Evolutionary conservation across 2,888 invertebrate genomes (phyloP), one percentile per base, ranked within the genome.

Genomic region (Colostygia pectinataria): DNA sequence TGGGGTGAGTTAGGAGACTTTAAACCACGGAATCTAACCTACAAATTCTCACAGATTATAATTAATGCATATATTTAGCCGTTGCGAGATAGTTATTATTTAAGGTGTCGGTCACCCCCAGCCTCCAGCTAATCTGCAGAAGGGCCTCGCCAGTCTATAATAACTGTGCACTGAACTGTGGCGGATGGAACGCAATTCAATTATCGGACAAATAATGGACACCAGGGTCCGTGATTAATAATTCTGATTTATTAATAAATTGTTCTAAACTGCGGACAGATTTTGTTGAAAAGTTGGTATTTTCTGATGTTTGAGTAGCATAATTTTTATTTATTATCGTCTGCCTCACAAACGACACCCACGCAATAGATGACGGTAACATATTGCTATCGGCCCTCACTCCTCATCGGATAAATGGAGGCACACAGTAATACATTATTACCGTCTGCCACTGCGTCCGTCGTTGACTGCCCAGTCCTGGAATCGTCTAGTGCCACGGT

Each of bases 41-140:
- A 41, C 47, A 41, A 48, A 41, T 31, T 48, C 25, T 31, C 47
- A 20, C 20, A 24, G 36, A 41, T 47, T 47, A 47, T 36, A 37
- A 42, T 48, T 38, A 48, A 32, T 42, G 37, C 42, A 42, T 42
- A 49, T 49, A 49, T 49, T 42, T 32, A 42, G 9, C 20, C 32
- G 34, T 13, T 7, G 39, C 24, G 27, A 9, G 42, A 20, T 37
- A 25, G 31, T 32, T 37, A 27, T 31, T 37, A 45, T 27, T 31
- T n/a, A 10, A 8, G 24, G 25, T 9, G 12, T 9, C 7, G 10
- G 9, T 7, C 24, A 3, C 9, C 15, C 24, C 14, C 10, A 12
- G 24, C 25, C 25, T 12, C 24, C 24, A 18, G 2, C 6, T 32
- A 7, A 9, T 14, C 33, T 18, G 25, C 4, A 14, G 10, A 7